Base-by-base conservation (phyloP, 2,888 invertebrate species). In the Caenorhabditis sinica region DNA sequence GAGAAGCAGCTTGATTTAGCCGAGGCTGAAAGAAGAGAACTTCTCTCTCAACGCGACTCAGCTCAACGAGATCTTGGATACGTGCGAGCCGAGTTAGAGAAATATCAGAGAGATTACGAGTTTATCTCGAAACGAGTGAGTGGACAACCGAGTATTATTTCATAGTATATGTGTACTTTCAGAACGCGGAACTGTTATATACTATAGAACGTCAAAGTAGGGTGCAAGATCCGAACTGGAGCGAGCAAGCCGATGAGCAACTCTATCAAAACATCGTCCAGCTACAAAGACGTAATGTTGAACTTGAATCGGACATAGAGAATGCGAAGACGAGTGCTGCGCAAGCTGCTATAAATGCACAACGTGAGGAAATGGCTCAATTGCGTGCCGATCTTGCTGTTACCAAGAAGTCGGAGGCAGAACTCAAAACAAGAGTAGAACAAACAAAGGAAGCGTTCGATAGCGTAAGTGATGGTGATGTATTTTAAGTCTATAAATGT, bases 21-120 rank as follows among this genome's bases (percentile, higher is more conserved):
- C 0, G 89, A 87, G 23, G 17, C 25, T 0, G 82, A 73, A n/a
- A 69, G 86, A 13, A 56, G 73, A n/a, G 45, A 63, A 45, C 51
- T 88, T 58, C 63, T 83, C 15, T 20, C 56, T 30, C 83, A 87
- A 20, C 61, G 85, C 51, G 87, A 88, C 45, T 33, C 63, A 9
- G 88, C 88, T 25, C 75, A 75, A 23, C 79, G 90, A 15, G 91
- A 91, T 58, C 77, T 91, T 51, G 86, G 89, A 0, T 91, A 90
- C 68, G 89, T 88, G 0, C 86, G 86, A 63, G 87, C 89, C 6
- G 91, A 91, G 72, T 65, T 91, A n/a, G 88, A 89, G 56, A 89
- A 85, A 61, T 87, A 82, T 75, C 90, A 90, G 40, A 36, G 89
- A 51, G 89, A 90, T 60, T 85, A 65, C 30, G 72, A 82, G 25